phyloP scores from a whole-genome alignment of 2,113 vertebrate genomes.

The Anolis carolinensis region DNA sequence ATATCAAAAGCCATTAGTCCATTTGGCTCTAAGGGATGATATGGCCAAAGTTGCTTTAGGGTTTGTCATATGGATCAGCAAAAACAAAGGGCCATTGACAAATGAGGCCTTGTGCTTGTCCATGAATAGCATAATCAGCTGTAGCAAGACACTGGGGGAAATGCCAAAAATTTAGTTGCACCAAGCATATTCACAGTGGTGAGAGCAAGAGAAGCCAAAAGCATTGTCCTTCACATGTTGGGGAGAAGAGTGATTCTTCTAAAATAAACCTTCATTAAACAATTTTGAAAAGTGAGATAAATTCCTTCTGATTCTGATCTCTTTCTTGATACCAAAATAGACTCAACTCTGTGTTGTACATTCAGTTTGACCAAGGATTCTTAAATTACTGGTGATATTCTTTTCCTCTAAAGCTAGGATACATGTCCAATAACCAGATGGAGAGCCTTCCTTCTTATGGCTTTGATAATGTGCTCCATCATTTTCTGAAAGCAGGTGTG shows the following conservation, averaged over 20 bases:
- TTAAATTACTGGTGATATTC: background rate
- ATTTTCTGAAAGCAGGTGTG: background rate
- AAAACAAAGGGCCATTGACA: background rate
- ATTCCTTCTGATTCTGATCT: background rate
- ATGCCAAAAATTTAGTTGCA: background rate
- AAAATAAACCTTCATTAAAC: conserved; percentile 20
- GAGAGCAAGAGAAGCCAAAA: background rate
- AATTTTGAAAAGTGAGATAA: background rate
- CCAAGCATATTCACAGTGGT: background rate
- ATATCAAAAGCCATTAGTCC: background rate
- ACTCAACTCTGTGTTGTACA: background rate
- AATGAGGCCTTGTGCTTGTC: conserved; percentile 10
- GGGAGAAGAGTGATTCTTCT: background rate
- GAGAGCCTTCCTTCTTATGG: background rate
- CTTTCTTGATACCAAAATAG: background rate
- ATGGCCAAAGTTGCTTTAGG: background rate
- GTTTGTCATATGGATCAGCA: background rate
- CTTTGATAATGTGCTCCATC: background rate
- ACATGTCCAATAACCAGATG: background rate
- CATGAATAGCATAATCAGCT: background rate
- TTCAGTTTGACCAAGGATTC: background rate
- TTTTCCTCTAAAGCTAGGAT: background rate
- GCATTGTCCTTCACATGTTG: background rate
- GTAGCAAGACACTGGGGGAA: background rate
- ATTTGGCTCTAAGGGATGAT: background rate